phyloP scores from a whole-genome alignment of 1,140 invertebrate species.

The Akabosia matsudoensis region DNA sequence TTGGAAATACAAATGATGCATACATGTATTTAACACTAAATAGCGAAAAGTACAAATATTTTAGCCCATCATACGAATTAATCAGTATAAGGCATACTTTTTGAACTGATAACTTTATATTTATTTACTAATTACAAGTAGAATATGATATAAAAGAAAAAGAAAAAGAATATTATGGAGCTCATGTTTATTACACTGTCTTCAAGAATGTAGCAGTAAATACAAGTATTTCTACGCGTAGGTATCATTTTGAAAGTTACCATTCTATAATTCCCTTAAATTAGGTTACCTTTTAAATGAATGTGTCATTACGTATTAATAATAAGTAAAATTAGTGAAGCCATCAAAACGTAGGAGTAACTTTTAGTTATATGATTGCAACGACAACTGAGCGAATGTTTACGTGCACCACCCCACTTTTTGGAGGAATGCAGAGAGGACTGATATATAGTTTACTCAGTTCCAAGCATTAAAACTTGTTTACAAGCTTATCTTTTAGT shows the following conservation, averaged over 20 bases:
- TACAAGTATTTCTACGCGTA: too few species aligned
- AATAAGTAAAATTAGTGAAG: conserved; percentile 22
- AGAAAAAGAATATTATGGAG: not conserved
- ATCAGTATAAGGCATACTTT: not conserved
- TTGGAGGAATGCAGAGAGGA: not conserved
- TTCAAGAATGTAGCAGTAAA: not conserved
- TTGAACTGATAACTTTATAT: not conserved
- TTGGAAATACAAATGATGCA: not conserved
- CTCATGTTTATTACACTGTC: not conserved
- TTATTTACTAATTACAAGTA: not conserved
- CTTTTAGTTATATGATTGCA: conserved; percentile 9
- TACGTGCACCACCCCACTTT: not conserved
- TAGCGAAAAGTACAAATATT: conserved; percentile 18
- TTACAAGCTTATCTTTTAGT: not conserved
- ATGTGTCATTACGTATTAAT: conserved; percentile 7
- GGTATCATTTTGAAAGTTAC: too few species aligned
- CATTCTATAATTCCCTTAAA: too few species aligned
- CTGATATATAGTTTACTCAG: not conserved
- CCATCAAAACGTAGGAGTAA: not conserved
- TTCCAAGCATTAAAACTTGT: not conserved
- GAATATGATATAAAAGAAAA: not conserved
- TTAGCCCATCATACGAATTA: not conserved
- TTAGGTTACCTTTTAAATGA: not conserved
- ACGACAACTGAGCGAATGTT: conserved; percentile 8
- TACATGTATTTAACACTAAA: not conserved